phyloP scores from a whole-genome alignment of 2,797 vertebrate species.

The Holocentrus rufus region DNA sequence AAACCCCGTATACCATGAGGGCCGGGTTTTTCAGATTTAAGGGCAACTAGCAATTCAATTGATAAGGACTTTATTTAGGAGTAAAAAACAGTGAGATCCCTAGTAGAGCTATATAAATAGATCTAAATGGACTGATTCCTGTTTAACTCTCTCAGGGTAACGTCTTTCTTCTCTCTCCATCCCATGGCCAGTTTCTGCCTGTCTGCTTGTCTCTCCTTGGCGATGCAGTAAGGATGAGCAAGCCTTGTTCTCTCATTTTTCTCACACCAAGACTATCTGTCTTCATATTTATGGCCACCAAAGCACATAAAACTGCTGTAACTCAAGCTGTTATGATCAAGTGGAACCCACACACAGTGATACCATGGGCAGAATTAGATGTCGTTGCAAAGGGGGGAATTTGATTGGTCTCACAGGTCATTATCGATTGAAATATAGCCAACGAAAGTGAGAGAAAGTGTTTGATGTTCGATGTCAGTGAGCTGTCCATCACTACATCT shows the following conservation, averaged over 20 bases:
- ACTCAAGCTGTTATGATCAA: conserved; percentile 40
- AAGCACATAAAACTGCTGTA: conserved; percentile 45
- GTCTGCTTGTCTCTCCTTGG: background rate
- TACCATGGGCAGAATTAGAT: conserved; percentile 50
- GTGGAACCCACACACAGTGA: conserved; percentile 38
- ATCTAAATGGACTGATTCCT: conserved; percentile 33
- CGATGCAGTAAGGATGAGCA: conserved; percentile 12
- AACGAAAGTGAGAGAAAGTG: conserved; percentile 45
- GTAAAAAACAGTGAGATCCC: conserved; percentile 54
- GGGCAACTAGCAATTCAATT: conserved; percentile 59
- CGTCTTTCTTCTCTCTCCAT: conserved; percentile 33
- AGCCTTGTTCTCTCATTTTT: conserved; percentile 5
- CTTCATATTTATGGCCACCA: conserved; percentile 31
- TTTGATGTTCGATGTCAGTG: conserved; percentile 49
- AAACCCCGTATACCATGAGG: conserved; percentile 7
- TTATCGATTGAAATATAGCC: conserved; percentile 43
- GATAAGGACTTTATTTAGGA: conserved; percentile 37
- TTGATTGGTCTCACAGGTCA: conserved; percentile 53
- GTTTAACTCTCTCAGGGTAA: conserved; percentile 9
- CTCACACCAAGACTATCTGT: background rate
- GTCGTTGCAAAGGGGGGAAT: conserved; percentile 67
- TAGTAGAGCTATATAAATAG: conserved; percentile 69
- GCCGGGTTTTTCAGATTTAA: conserved; percentile 50
- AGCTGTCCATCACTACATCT: conserved; percentile 65
- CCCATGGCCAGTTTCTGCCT: conserved; percentile 25